A percentile compares a stretch with the other conserved stretches of the same genome.
phyloP scores from a whole-genome alignment of 2,888 invertebrate genomes.

The Mayetiola destructor region DNA sequence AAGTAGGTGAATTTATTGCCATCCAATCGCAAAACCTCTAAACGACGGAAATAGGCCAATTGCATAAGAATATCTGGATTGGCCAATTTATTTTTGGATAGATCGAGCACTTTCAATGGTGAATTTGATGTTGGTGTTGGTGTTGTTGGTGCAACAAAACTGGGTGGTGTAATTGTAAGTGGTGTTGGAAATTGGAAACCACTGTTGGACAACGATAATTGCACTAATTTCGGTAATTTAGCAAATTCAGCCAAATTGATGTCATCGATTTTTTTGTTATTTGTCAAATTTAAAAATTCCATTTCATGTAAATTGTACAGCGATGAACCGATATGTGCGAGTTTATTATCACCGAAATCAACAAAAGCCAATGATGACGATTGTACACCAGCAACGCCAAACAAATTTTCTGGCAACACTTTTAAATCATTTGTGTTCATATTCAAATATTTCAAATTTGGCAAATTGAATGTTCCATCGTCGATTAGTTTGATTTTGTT shows the following conservation, averaged over 20 bases:
- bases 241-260: neutral
- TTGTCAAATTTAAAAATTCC: neutral
- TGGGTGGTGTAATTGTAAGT: neutral
- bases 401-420: neutral
- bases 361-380: neutral
- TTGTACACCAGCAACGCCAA: neutral
- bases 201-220: neutral
- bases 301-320: neutral
- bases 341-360: conserved; percentile 2
- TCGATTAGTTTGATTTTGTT: conserved; percentile 2
- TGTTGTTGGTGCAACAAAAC: neutral
- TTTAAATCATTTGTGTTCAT: neutral
- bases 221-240: neutral
- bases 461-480: conserved; percentile 1
- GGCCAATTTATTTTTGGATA: neutral
- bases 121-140: neutral
- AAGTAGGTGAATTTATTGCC: neutral
- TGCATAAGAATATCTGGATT: conserved; percentile 1
- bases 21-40: neutral
- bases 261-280: conserved; percentile 10
- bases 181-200: neutral
- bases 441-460: neutral
- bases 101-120: neutral
- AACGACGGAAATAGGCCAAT: neutral
- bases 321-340: neutral